Percentiles rank a stretch among this genome's conserved stretches.
Evolutionary conservation across 2,113 vertebrate genomes (phyloP).

Genomic region (Corythornis madagascariensis): DNA sequence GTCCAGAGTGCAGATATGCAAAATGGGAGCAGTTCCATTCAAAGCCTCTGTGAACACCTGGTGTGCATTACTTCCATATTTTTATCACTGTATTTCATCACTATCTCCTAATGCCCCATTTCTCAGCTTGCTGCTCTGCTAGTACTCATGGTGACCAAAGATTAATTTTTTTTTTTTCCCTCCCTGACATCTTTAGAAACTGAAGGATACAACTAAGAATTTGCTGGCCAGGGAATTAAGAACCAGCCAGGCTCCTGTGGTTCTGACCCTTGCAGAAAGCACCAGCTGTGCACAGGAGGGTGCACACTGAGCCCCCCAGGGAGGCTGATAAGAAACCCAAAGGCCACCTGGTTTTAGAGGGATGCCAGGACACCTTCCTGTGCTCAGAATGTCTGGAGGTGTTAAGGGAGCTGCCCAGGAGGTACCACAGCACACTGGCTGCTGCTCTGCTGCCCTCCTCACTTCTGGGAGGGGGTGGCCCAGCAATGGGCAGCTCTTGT

Average conservation of each 20-base stretch:
- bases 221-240: not conserved
- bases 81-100: not conserved
- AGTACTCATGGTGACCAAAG: not conserved
- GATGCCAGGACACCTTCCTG: not conserved
- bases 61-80: not conserved
- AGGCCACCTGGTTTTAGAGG: not conserved
- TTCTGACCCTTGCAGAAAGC: not conserved
- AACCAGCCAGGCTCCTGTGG: not conserved
- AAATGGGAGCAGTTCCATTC: not conserved
- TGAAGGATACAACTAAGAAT: not conserved
- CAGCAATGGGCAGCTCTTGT: rapidly evolving
- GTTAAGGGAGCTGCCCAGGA: not conserved
- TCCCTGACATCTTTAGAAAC: not conserved
- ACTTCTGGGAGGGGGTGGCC: not conserved
- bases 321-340: not conserved
- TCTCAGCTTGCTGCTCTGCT: not conserved
- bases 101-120: not conserved
- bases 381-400: not conserved
- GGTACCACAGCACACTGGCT: not conserved
- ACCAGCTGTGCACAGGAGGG: rapidly evolving
- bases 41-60: not conserved
- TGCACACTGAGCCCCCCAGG: not conserved
- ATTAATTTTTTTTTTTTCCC: not conserved
- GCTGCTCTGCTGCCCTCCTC: not conserved
- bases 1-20: not conserved